Evolutionary conservation across 2,113 vertebrate species (phyloP).

Genomic region (Megatriorchis doriae): DNA sequence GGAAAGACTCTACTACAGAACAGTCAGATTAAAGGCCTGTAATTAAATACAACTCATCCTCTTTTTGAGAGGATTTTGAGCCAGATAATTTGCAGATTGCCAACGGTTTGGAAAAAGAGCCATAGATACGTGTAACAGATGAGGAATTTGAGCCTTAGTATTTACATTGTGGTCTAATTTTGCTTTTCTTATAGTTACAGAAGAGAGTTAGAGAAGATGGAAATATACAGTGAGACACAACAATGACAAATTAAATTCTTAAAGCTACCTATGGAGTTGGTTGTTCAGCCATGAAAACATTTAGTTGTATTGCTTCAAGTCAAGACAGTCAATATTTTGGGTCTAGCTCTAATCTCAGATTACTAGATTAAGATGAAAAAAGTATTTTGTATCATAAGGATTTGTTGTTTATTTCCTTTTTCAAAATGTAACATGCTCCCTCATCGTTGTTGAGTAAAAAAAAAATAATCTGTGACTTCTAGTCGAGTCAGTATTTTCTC

Average conservation of each 20-base stretch:
- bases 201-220: background rate
- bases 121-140: background rate
- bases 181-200: background rate
- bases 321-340: background rate
- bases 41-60: background rate
- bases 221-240: background rate
- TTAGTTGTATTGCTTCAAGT: background rate
- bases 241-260: background rate
- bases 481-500: background rate
- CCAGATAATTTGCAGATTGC: background rate
- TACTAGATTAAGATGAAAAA: background rate
- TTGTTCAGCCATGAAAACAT: background rate
- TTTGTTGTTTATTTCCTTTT: background rate
- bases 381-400: background rate
- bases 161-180: background rate
- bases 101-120: background rate
- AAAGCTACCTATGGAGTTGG: background rate
- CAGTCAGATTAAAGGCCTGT: background rate
- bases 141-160: background rate
- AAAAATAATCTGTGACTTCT: background rate
- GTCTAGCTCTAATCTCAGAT: background rate
- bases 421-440: background rate
- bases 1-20: background rate
- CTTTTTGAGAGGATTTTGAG: background rate
- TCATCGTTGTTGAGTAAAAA: background rate